These are phyloP conservation scores for Athalia cordata DNA, from an alignment of 2,888 invertebrate genomes.

Conservation along the genomic window DNA sequence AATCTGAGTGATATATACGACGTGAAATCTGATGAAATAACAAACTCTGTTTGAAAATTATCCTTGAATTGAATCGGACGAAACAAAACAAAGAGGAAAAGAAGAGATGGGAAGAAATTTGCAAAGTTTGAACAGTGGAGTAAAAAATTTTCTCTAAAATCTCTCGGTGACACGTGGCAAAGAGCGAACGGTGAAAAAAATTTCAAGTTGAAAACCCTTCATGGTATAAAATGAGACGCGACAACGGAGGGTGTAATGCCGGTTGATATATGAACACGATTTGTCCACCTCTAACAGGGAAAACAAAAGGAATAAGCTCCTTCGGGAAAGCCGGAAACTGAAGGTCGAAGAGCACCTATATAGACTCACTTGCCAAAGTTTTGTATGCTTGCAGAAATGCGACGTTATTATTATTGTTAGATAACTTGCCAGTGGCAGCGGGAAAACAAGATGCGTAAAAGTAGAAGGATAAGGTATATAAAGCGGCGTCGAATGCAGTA, in stretches of 20 bases:
- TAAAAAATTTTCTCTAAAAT: neutral
- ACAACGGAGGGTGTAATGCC: constrained; percentile 3
- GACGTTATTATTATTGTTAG: neutral
- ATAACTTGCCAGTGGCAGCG: neutral
- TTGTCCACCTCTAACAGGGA: neutral
- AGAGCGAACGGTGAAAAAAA: neutral
- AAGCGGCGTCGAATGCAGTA: constrained; percentile 7
- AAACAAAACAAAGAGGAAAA: too few species aligned
- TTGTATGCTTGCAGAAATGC: neutral
- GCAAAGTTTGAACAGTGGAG: too few species aligned
- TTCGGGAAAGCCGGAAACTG: neutral
- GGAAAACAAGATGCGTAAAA: neutral
- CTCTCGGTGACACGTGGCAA: neutral
- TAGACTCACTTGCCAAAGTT: neutral
- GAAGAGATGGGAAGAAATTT: too few species aligned
- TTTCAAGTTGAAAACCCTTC: neutral
- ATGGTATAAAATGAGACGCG: neutral
- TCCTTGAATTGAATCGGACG: too few species aligned
- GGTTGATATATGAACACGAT: neutral
- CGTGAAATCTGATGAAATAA: too few species aligned
- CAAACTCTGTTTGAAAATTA: too few species aligned
- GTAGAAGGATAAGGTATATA: neutral
- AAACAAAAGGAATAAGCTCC: neutral
- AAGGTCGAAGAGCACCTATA: neutral
- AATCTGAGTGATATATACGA: too few species aligned